Evolutionary conservation across 2,888 invertebrate species (phyloP).

Genomic region (Megaustenia siamemsis): DNA sequence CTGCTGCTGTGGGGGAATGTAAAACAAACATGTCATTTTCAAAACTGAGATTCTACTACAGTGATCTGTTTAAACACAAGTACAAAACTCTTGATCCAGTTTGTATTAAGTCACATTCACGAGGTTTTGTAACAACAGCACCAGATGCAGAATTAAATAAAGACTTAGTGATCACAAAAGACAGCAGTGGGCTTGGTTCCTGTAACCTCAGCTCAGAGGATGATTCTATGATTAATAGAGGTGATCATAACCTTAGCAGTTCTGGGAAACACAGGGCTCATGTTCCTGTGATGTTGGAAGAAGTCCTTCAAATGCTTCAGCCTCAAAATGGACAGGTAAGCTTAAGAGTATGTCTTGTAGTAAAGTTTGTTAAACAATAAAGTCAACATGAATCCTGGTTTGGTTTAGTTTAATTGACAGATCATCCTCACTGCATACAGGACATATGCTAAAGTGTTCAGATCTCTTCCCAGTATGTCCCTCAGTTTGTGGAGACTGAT

Average conservation of each 20-base stretch:
- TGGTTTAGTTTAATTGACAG: background rate
- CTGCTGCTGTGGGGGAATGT: background rate
- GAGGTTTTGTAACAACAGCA: background rate
- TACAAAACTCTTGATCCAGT: background rate
- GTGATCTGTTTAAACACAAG: background rate
- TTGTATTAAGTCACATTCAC: background rate
- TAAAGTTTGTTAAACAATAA: background rate
- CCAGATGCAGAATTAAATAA: background rate
- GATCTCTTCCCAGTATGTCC: too few relatives aligned
- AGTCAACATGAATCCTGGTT: too few relatives aligned
- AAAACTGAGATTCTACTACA: background rate
- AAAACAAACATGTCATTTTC: background rate
- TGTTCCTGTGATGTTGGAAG: constrained; percentile 68
- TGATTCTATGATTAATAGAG: background rate
- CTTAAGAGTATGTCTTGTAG: background rate
- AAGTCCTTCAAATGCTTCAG: constrained; percentile 63
- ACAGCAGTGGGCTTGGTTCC: background rate
- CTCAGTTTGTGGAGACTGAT: too few relatives aligned
- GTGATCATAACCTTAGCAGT: background rate
- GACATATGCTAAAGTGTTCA: too few relatives aligned
- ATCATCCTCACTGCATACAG: too few relatives aligned
- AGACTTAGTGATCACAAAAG: background rate
- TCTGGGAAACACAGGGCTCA: background rate
- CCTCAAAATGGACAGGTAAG: constrained; percentile 63
- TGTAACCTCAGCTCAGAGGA: too few relatives aligned